phyloP scores from a whole-genome alignment of 2,888 invertebrate genomes.

The Aethes cnicana region DNA sequence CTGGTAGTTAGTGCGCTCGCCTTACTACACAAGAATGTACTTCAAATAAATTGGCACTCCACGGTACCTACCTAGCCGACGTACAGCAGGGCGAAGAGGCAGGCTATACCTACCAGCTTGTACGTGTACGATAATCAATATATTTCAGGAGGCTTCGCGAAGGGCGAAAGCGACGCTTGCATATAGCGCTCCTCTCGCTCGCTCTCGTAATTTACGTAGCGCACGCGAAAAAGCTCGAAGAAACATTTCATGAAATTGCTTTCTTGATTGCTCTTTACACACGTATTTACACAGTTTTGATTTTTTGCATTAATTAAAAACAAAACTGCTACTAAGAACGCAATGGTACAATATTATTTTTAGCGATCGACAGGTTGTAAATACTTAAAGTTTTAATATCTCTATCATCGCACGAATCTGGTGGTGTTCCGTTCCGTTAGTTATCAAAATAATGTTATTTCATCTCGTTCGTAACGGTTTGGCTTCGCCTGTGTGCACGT shows the following conservation, averaged over 20 bases:
- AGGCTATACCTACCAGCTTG: conserved; percentile 65
- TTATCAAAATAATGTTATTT: conserved; percentile 41
- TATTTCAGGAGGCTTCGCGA: conserved; percentile 81
- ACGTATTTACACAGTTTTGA: not conserved
- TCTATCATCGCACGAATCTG: not conserved
- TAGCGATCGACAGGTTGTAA: too few relatives aligned
- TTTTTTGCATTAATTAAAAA: too few relatives aligned
- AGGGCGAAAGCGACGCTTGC: conserved; percentile 58
- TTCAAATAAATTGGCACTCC: conserved; percentile 80
- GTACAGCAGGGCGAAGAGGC: conserved; percentile 70
- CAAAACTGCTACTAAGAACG: too few relatives aligned
- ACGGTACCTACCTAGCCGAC: conserved; percentile 54
- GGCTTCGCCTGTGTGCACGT: conserved; percentile 34
- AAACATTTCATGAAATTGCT: conserved; percentile 28
- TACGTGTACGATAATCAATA: conserved; percentile 80
- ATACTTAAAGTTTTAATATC: not conserved
- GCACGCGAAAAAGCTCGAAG: conserved; percentile 50
- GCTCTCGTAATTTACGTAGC: conserved; percentile 67
- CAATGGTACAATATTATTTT: too few relatives aligned
- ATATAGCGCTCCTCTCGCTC: conserved; percentile 66
- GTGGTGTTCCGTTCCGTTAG: conserved; percentile 22
- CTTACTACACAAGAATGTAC: conserved; percentile 52
- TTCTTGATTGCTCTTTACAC: conserved; percentile 12
- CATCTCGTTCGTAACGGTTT: conserved; percentile 58
- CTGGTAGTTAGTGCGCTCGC: conserved; percentile 28